Conservation (phyloP, 2,113 vertebrate genomes). For the Coregonus clupeaformis region DNA sequence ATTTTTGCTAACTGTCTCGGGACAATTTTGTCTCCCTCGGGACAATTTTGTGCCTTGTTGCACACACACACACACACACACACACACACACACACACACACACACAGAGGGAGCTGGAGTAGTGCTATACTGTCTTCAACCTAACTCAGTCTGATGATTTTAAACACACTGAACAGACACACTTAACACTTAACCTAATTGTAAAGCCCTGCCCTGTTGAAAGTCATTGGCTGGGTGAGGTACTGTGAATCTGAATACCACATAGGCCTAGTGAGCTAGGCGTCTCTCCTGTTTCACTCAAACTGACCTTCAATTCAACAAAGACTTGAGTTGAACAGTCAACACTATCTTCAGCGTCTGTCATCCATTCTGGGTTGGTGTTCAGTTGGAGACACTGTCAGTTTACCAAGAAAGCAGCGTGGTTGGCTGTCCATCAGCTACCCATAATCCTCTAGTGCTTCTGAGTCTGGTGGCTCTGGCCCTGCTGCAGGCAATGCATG, state of each 20-base stretch:
- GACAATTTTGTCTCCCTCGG: too few relatives aligned
- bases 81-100: too few relatives aligned
- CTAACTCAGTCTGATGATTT: slow-evolving; percentile 15
- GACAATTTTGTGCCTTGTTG: slow-evolving; percentile 32
- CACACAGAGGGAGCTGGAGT: slow-evolving; percentile 9
- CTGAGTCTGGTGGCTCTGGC: not conserved
- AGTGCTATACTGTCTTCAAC: not conserved
- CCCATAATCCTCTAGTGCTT: not conserved
- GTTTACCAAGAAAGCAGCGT: too few relatives aligned
- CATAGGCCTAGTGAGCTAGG: too few relatives aligned
- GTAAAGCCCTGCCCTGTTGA: slow-evolving; percentile 18
- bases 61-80: not conserved
- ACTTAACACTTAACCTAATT: slow-evolving; percentile 15
- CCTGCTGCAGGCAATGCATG: not conserved
- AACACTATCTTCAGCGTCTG: too few relatives aligned
- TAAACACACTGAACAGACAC: not conserved
- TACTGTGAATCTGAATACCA: too few relatives aligned
- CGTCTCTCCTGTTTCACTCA: not conserved
- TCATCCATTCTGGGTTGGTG: too few relatives aligned
- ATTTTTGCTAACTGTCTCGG: not conserved
- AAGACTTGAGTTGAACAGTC: too few relatives aligned
- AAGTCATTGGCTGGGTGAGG: too few relatives aligned
- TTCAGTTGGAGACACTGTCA: too few relatives aligned
- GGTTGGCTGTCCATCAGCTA: too few relatives aligned
- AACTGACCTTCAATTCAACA: not conserved